Conservation (phyloP, 1,140 invertebrate species). For the Hylaeus volcanicus region DNA sequence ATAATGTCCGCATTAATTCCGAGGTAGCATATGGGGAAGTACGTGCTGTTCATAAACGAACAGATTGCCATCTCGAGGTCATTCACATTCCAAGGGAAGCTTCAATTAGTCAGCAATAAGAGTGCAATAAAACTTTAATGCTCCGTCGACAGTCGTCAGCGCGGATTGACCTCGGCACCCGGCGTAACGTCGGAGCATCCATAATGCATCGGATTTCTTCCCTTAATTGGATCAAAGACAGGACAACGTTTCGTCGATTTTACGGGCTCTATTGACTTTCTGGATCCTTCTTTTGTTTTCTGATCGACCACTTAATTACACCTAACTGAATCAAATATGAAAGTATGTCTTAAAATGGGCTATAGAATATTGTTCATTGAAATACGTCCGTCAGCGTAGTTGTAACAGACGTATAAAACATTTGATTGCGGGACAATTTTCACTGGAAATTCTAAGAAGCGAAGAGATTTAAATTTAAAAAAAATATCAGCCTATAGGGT, state of each 20-base stretch:
- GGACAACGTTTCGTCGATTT: not conserved
- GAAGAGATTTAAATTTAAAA: too few relatives aligned
- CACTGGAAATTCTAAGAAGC: too few relatives aligned
- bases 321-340: not conserved
- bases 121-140: constrained; percentile 30
- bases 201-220: constrained; percentile 19
- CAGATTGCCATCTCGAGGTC: constrained; percentile 21
- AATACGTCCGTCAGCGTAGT: not conserved
- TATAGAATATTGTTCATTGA: not conserved
- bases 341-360: not conserved
- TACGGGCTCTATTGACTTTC: too few relatives aligned
- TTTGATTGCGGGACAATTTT: too few relatives aligned
- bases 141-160: not conserved
- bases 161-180: constrained; percentile 8
- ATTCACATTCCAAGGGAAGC: constrained; percentile 17
- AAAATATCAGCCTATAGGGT: too few relatives aligned
- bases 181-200: not conserved
- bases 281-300: too few relatives aligned
- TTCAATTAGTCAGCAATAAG: constrained; percentile 38
- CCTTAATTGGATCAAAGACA: constrained; percentile 26
- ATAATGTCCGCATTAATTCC: constrained; percentile 23
- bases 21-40: not conserved
- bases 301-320: not conserved
- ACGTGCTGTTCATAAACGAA: constrained; percentile 31
- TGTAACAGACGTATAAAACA: too few relatives aligned